Evolutionary conservation across 92 coral and sea anemone species (phyloP), one percentile per base, ranked within the genome.

Genomic region (Porites rus): DNA sequence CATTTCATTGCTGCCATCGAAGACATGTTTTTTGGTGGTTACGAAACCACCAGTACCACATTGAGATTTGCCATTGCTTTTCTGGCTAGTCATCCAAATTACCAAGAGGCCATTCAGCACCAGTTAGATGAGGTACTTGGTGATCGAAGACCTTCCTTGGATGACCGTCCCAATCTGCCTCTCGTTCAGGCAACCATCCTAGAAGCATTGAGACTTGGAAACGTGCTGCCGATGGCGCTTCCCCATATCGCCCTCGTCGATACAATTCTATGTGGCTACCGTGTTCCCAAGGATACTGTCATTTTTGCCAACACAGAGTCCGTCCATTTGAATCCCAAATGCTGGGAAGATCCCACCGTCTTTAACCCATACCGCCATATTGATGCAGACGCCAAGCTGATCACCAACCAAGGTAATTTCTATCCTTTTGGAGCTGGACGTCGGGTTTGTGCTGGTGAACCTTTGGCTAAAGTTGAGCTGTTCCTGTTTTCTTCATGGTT

Each of bases 351-450:
- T 9, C 88, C 88, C 10, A 73, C 80, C 11, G 82, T 46, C 19
- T 85, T 85, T 58, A 68, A 85, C 83, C 89, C 89, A 3, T 67
- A 85, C 71, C 92, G 92, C 21, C 94, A 91, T 71, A 87, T 91
- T 51, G 90, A 91, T 54, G 20, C 86, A 20, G 84, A 91, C 51
- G 94, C 85, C 22, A 71, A 90, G 38, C 72, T 90, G 17, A 67
- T 73, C 46, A 28, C 85, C 1, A 61, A 16, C 46, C 82, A 72
- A 6, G 81, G 65, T 9, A 88, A 90, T 74, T 92, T 87, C 51
- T 75, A 84, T 10, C 96, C 96, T 1, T 93, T 91, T 76, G 53
- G 88, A 7, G 94, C 91, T 64, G 96, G 96, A 13, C 76, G 92
- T 17, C 91, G 98, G 1, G 84, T 88, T 19, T 91, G 94, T 43